Evolutionary conservation across 2,888 invertebrate genomes (phyloP), one percentile per base, ranked within the genome.

Genomic region (Ophion ventricosus): DNA sequence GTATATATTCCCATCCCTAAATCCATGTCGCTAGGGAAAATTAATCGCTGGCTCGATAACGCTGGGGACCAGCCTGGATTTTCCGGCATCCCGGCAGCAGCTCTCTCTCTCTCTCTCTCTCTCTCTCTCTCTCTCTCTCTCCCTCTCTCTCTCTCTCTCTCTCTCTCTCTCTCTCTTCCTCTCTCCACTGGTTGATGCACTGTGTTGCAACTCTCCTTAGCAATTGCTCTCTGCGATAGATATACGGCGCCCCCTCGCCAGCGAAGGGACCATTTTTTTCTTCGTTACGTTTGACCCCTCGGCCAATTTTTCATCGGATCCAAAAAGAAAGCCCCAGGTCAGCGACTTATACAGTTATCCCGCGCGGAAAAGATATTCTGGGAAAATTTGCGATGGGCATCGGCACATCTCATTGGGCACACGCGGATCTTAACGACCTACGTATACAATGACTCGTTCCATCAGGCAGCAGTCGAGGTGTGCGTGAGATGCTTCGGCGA

Each of bases 1-100:
- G 74, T 63, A 76, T 63, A 81, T 74, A 66, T 70, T 85, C 72
- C 76, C 80, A 73, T 85, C 85, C 85, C 85, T 81, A 87, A 88
- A 88, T 86, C 88, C 85, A 80, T 82, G 85, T 85, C 86, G 83
- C 87, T 86, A 87, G 88, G 86, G 89, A 87, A 87, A 90, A 90
- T 90, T 90, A 90, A 89, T 90, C 88, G 89, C 87, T 86, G 83
- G 86, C 87, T 87, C 86, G 87, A 88, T 89, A 88, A 87, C 88
- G 81, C 81, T 69, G 57, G 69, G 74, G 69, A 78, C 81, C 86
- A 83, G 88, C 85, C 86, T 82, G 87, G 87, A 88, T 88, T 88
- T 88, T 87, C 79, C 86, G 70, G 83, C 83, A 83, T 82, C 81
- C 80, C 80, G 63, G 70, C 79, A 75, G 84, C 74, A 49, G 43